Conservation (phyloP, 37 sponge, comb jelly and placozoan species). For the Hormiphora californensis region DNA sequence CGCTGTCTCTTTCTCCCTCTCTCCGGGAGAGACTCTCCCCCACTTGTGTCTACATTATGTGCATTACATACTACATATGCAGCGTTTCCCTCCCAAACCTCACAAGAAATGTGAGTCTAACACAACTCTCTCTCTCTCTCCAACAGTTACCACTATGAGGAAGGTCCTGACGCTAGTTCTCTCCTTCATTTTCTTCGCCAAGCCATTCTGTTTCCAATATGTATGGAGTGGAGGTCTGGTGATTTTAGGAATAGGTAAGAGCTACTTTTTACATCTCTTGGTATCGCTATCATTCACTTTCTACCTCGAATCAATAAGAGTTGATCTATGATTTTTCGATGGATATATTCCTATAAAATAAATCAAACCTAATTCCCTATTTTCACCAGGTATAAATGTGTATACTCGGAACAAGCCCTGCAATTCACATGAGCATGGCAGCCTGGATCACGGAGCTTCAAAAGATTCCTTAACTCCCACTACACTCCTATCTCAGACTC, state of each 20-base stretch:
- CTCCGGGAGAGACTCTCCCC: too few relatives aligned
- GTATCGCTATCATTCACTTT: too few relatives aligned
- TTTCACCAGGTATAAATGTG: background rate
- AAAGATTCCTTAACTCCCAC: background rate
- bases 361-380: too few relatives aligned
- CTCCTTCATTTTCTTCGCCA: conserved; percentile 76
- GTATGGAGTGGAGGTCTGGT: conserved; percentile 53
- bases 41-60: too few relatives aligned
- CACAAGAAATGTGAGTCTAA: too few relatives aligned
- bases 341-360: too few relatives aligned
- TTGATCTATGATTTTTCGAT: too few relatives aligned
- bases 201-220: conserved; percentile 80
- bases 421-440: background rate
- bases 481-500: background rate
- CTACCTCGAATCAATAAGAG: too few relatives aligned
- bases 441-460: background rate
- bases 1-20: too few relatives aligned
- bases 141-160: conserved; percentile 78
- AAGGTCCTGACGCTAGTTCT: conserved; percentile 71
- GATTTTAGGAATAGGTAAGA: conserved; percentile 28
- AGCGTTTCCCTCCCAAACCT: too few relatives aligned
- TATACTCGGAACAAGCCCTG: conserved; percentile 1
- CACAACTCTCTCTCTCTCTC: too few relatives aligned
- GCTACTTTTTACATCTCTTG: background rate
- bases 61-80: too few relatives aligned